Conservation (phyloP, 2,888 invertebrate genomes). For the Apantesis nais region DNA sequence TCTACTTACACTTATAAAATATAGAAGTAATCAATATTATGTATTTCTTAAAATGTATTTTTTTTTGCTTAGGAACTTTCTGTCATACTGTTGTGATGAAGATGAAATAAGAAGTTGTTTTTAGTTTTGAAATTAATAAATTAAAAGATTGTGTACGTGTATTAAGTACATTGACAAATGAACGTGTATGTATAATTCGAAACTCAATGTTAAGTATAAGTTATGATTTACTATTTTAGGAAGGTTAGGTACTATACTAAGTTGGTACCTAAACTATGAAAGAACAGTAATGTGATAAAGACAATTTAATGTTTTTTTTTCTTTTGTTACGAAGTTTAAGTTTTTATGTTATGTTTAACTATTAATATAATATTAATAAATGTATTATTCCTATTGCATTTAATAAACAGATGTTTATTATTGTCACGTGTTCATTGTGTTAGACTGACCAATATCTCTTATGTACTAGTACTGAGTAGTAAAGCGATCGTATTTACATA, state of each 20-base stretch:
- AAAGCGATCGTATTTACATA: constrained; percentile 76
- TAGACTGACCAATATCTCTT: constrained; percentile 26
- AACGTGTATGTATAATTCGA: constrained; percentile 17
- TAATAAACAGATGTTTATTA: constrained; percentile 74
- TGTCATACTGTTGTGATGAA: constrained; percentile 61
- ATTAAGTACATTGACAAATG: constrained; percentile 45
- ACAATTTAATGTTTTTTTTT: constrained; percentile 1
- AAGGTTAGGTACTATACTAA: background rate
- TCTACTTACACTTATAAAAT: constrained; percentile 74
- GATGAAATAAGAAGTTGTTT: constrained; percentile 10
- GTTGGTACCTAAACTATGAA: background rate
- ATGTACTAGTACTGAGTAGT: constrained; percentile 36
- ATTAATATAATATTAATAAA: constrained; percentile 30
- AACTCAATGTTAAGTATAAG: background rate
- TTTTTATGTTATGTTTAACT: constrained; percentile 27
- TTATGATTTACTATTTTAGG: constrained; percentile 2
- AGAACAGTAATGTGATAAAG: background rate
- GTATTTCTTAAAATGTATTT: constrained; percentile 70
- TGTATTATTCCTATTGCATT: constrained; percentile 56
- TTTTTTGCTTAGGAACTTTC: constrained; percentile 78
- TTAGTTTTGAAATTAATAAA: constrained; percentile 1
- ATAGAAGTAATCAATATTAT: constrained; percentile 70
- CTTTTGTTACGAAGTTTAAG: constrained; percentile 20
- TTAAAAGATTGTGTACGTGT: constrained; percentile 20
- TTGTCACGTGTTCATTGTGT: constrained; percentile 75